Conservation (phyloP, 2,113 vertebrate species). For the Takifugu flavidus region DNA sequence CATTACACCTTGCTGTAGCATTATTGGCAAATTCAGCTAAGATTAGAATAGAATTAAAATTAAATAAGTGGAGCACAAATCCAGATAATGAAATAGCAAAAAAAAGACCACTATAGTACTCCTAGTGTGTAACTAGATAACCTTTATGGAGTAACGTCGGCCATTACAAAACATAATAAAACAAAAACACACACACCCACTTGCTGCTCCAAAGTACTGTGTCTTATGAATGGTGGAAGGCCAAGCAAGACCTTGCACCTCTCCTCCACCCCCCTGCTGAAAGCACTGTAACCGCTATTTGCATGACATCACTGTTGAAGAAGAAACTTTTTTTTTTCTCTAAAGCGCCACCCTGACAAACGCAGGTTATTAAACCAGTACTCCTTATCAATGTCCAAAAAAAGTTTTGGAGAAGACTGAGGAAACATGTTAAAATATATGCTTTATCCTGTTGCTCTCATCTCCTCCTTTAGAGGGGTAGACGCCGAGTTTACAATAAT, state of each 20-base stretch:
- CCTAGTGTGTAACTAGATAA: neutral
- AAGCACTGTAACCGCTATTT: slow-evolving; percentile 9
- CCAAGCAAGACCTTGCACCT: slow-evolving; percentile 1
- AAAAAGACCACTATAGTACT: neutral
- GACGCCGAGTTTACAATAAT: slow-evolving; percentile 54
- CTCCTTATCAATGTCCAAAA: too few species aligned
- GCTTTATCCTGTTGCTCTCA: neutral
- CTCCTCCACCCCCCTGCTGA: neutral
- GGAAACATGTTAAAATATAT: slow-evolving; percentile 1
- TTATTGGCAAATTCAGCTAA: too few species aligned
- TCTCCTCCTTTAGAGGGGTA: slow-evolving; percentile 23
- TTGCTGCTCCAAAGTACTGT: slow-evolving; percentile 11
- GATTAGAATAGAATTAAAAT: too few species aligned
- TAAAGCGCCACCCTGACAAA: neutral
- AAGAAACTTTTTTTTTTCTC: neutral
- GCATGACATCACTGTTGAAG: too few species aligned
- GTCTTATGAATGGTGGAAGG: slow-evolving; percentile 10
- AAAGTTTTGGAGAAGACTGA: neutral
- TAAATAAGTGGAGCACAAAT: neutral
- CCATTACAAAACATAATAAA: neutral
- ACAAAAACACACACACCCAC: slow-evolving; percentile 14
- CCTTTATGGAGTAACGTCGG: neutral
- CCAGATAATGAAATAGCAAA: neutral
- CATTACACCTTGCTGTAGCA: too few species aligned
- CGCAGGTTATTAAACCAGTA: too few species aligned